Base-by-base conservation (phyloP, 2,113 vertebrate species). In the Nettapus auritus region DNA sequence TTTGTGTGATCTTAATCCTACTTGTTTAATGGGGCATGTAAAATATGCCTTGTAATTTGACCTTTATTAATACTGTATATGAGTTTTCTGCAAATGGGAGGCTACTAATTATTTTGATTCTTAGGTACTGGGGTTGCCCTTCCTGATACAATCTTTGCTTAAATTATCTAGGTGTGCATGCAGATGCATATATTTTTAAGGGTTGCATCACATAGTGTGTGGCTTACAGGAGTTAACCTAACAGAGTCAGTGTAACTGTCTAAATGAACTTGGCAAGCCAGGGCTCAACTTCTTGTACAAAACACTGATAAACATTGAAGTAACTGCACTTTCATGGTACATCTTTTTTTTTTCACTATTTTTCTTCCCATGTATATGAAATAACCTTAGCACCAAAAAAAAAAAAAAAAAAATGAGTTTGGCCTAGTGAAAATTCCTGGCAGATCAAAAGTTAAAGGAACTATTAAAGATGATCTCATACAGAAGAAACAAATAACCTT, bases 1-100 rank as follows among this genome's bases (percentile, higher is more conserved):
- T 97, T 94, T 96, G 81, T 92, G 90, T 92, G 94, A 76, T 97
- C 80, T 97, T 98, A 97, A 95, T 97, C 71, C 91, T 71, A 82
- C 71, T 9, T 9, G 77, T 96, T 97, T 96, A 98, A 98, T 96
- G 91, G 74, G 1, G 34, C 90, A 52, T 96, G 75, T 94, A 96
- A 97, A 97, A 97, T 96, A 95, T 91, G 75, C 67, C 63, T 96
- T 95, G 59, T 81, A 93, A 95, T 94, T 97, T 96, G 77, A 91
- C 90, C 85, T 97, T 97, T 97, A 97, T 94, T 97, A 96, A 91
- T 95, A 48, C 29, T 64, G 3, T 69, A 40, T 66, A 56, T 1
- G 40, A 88, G 8, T 38, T 91, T 91, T 73, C 81, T 82, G n/a
- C 79, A 92, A 95, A 90, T 11, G 25, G 77, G 29, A 90, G 40